Conservation (phyloP, 2,113 vertebrate species). For the Prionailurus viverrinus region DNA sequence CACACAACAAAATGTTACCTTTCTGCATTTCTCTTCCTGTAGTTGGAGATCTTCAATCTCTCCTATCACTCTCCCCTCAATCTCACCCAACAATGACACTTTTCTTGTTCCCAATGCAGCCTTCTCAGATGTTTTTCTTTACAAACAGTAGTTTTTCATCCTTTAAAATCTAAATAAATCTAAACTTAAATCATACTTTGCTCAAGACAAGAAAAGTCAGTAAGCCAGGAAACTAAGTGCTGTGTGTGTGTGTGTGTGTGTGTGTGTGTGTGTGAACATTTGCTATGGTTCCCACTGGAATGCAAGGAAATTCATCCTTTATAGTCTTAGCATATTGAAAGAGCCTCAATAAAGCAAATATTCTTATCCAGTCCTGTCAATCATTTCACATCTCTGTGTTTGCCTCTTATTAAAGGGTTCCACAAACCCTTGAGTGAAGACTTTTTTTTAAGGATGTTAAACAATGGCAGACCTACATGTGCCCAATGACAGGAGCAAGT, state of each 20-base stretch:
- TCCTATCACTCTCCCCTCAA: neutral
- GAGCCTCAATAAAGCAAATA: neutral
- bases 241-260: neutral
- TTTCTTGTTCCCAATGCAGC: neutral
- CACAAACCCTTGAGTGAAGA: neutral
- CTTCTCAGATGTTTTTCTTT: neutral
- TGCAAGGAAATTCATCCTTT: neutral
- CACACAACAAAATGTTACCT: neutral
- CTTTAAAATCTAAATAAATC: conserved; percentile 24
- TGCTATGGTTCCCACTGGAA: neutral
- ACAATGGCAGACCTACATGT: neutral
- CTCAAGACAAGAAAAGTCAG: neutral
- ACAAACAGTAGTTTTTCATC: neutral
- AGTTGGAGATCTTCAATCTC: neutral
- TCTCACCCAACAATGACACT: neutral
- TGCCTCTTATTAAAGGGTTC: neutral
- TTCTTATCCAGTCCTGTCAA: neutral
- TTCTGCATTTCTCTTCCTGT: neutral
- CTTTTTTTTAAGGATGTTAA: neutral
- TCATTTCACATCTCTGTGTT: neutral
- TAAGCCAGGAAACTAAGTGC: neutral
- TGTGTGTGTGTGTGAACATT: fast-evolving
- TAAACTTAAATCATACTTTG: neutral
- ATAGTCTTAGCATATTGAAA: neutral
- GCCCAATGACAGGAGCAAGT: neutral